Conservation (phyloP, 2,888 invertebrate genomes). For the Cosmorhoe ocellata region DNA sequence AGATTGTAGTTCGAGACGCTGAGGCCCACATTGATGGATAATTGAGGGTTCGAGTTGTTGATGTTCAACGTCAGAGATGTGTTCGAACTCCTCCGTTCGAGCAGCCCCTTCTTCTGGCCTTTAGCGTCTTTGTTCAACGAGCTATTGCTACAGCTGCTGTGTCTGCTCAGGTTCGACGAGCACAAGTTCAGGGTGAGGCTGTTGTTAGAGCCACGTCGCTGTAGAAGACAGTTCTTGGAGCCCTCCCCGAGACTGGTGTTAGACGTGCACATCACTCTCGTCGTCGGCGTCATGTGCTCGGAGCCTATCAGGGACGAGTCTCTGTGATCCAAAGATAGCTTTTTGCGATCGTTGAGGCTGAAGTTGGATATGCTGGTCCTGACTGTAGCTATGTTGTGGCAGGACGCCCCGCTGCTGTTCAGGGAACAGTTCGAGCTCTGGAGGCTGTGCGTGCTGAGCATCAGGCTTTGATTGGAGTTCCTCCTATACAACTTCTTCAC, state of each 20-base stretch:
- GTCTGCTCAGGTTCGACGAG: constrained; percentile 75
- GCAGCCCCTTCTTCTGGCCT: constrained; percentile 85
- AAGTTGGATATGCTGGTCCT: constrained; percentile 75
- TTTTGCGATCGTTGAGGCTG: constrained; percentile 76
- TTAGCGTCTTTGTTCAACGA: constrained; percentile 76
- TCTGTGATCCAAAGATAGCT: constrained; percentile 89
- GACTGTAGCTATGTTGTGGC: constrained; percentile 69
- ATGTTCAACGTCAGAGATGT: constrained; percentile 93
- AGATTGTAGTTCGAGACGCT: constrained; percentile 79
- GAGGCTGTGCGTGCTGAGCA: constrained; percentile 78
- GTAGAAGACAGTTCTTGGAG: constrained; percentile 85
- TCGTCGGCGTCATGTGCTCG: constrained; percentile 66
- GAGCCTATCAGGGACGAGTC: constrained; percentile 90
- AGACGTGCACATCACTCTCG: constrained; percentile 76
- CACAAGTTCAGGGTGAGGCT: constrained; percentile 91
- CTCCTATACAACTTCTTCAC: constrained; percentile 80
- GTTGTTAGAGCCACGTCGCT: constrained; percentile 92
- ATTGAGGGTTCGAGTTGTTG: constrained; percentile 70
- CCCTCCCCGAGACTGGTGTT: constrained; percentile 69
- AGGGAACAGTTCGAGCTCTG: constrained; percentile 81
- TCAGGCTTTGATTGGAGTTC: constrained; percentile 84
- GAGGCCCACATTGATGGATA: constrained; percentile 71
- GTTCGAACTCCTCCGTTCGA: constrained; percentile 94
- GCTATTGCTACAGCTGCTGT: constrained; percentile 82
- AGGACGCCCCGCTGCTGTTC: constrained; percentile 70